Conservation (phyloP, 2,888 invertebrate species). For the Belgica antarctica region DNA sequence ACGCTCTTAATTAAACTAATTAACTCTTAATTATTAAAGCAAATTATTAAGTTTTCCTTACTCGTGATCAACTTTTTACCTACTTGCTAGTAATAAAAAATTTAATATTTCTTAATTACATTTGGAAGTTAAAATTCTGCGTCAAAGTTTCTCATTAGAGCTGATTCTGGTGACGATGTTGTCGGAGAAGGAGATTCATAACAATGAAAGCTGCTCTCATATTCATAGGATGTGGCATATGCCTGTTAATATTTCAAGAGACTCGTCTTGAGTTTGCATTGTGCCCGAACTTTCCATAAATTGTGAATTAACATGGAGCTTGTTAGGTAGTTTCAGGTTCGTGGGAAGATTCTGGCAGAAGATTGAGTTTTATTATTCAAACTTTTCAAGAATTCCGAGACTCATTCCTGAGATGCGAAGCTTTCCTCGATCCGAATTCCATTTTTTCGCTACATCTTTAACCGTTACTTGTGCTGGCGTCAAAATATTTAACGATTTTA, state of each 20-base stretch:
- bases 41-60: too few species aligned
- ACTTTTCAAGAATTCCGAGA: too few species aligned
- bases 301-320: background rate
- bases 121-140: background rate
- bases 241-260: conserved; percentile 37
- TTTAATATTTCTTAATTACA: conserved; percentile 1
- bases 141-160: background rate
- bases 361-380: too few species aligned
- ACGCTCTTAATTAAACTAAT: background rate
- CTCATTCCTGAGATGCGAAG: too few species aligned
- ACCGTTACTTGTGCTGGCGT: background rate
- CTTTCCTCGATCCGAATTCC: background rate
- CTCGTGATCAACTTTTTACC: background rate
- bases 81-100: too few species aligned
- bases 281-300: background rate
- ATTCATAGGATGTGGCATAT: conserved; percentile 41
- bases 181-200: background rate
- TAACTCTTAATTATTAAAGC: background rate
- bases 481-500: conserved; percentile 14
- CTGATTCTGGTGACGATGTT: background rate
- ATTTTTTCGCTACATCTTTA: background rate
- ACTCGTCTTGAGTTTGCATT: background rate
- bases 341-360: too few species aligned
- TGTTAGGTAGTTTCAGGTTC: too few species aligned
- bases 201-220: background rate